Conservation (phyloP, 2,113 vertebrate species). For the Hepsetus odoe region DNA sequence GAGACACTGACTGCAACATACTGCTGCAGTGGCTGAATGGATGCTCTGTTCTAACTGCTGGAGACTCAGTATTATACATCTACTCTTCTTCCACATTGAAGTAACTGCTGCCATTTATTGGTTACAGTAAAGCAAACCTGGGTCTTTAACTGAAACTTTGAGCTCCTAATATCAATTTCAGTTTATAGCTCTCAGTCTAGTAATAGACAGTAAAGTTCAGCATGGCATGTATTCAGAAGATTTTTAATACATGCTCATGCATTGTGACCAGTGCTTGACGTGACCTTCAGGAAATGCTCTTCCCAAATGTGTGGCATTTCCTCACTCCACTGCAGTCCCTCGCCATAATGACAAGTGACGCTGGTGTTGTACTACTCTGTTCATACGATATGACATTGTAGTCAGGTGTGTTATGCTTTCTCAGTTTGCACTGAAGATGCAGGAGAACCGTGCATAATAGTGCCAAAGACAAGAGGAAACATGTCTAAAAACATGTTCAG, state of each 20-base stretch:
- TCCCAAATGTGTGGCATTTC: not conserved
- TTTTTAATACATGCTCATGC: not conserved
- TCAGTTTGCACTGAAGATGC: not conserved
- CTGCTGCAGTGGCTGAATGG: slow-evolving; percentile 4
- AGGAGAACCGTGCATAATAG: not conserved
- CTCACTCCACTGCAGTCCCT: not conserved
- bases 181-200: too few species aligned
- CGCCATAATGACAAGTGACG: too few species aligned
- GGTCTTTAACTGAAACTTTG: not conserved
- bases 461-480: not conserved
- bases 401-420: not conserved
- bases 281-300: slow-evolving; percentile 1
- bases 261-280: not conserved
- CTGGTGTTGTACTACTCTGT: not conserved
- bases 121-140: not conserved
- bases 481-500: not conserved
- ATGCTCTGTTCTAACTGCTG: slow-evolving; percentile 15
- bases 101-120: not conserved
- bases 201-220: not conserved
- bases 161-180: too few species aligned
- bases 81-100: not conserved
- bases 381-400: not conserved
- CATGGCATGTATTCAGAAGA: not conserved
- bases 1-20: slow-evolving; percentile 11
- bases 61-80: not conserved